Conservation (phyloP, 2,888 invertebrate species). For the Schrankia costaestrigalis region DNA sequence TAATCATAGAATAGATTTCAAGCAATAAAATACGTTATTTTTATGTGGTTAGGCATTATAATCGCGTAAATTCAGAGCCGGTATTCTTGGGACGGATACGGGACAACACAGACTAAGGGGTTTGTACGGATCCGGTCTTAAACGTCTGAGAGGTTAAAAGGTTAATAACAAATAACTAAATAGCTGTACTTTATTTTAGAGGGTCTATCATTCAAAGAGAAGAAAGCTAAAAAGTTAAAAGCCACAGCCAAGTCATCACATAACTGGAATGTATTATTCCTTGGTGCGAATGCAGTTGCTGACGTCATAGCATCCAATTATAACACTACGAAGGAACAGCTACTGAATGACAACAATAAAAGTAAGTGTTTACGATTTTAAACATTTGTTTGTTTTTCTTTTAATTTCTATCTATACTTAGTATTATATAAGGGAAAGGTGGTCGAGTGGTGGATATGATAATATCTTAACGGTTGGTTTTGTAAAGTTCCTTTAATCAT, state of each 20-base stretch:
- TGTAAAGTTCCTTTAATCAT: no score
- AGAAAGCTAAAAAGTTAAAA: slow-evolving; percentile 89
- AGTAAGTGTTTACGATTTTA: slow-evolving; percentile 40
- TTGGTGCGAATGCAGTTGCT: slow-evolving; percentile 96
- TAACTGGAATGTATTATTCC: slow-evolving; percentile 98
- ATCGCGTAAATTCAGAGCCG: no score
- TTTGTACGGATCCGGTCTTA: no score
- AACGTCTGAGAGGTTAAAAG: no score
- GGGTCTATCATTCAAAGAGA: slow-evolving; percentile 88
- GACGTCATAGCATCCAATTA: slow-evolving; percentile 93
- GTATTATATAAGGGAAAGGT: background rate
- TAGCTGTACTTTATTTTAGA: slow-evolving; percentile 68
- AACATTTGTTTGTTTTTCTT: background rate
- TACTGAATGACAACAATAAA: slow-evolving; percentile 73
- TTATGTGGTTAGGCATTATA: no score
- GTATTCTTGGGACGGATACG: no score
- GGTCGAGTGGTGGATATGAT: background rate
- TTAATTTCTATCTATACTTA: no score
- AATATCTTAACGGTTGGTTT: no score
- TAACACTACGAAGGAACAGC: slow-evolving; percentile 90
- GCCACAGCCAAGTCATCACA: slow-evolving; percentile 87
- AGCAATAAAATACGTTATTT: no score
- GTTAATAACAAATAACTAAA: no score
- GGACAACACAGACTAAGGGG: no score
- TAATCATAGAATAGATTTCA: no score